A percentile compares a stretch with the other conserved stretches of the same genome.
These are phyloP conservation scores for Eupsilia transversa DNA, from an alignment of 2,888 invertebrate genomes.

Conservation along the genomic window DNA sequence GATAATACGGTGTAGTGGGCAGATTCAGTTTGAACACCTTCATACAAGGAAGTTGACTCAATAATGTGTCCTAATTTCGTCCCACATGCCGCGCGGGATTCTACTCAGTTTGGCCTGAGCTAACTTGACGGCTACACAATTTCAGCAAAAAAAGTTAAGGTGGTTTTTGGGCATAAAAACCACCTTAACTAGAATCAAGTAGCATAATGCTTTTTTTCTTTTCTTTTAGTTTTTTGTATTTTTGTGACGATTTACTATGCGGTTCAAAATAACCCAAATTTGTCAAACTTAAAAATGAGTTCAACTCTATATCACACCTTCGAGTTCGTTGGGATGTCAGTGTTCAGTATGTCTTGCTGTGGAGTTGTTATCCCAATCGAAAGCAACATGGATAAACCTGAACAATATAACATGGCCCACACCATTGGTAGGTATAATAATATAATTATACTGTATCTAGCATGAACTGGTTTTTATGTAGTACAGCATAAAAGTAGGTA, in stretches of 20 bases:
- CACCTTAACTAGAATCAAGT: background rate
- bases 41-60: background rate
- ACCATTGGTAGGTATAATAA: background rate
- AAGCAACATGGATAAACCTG: slow-evolving; percentile 5
- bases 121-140: background rate
- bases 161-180: too few relatives aligned
- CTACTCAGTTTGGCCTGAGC: background rate
- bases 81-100: background rate
- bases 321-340: slow-evolving; percentile 21
- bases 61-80: background rate
- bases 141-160: background rate
- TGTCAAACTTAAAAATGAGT: background rate
- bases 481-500: too few relatives aligned
- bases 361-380: slow-evolving; percentile 26
- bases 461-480: too few relatives aligned
- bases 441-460: too few relatives aligned
- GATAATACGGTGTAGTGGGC: too few relatives aligned
- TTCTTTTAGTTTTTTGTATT: slow-evolving; percentile 77
- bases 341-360: slow-evolving; percentile 28
- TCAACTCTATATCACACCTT: background rate
- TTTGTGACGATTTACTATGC: slow-evolving; percentile 74
- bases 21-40: background rate
- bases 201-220: background rate
- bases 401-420: background rate
- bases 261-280: background rate